These are phyloP conservation scores for Artibeus lituratus DNA, from an alignment of 2,797 vertebrate genomes.

Conservation along the genomic window DNA sequence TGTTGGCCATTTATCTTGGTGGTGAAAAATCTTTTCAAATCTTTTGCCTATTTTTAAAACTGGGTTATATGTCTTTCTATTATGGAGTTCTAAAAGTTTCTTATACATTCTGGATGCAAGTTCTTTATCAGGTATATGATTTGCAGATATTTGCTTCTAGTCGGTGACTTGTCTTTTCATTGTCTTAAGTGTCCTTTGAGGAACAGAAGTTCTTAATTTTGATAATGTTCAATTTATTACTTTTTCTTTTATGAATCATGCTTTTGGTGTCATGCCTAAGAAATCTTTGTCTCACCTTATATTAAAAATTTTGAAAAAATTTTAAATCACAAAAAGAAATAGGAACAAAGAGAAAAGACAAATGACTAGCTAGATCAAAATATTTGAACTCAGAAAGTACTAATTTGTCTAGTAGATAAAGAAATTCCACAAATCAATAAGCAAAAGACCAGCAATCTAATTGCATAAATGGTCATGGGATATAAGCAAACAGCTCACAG, in stretches of 20 bases:
- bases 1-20: not conserved
- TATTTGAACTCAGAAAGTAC: slow-evolving; percentile 4
- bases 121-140: not conserved
- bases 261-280: not conserved
- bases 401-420: slow-evolving; percentile 37
- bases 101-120: not conserved
- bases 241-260: not conserved
- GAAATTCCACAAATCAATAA: slow-evolving; percentile 9
- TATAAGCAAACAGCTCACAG: not conserved
- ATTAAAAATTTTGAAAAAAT: not conserved
- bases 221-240: not conserved
- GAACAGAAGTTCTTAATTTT: not conserved
- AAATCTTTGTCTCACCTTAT: slow-evolving; percentile 12
- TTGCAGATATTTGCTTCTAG: not conserved
- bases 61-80: not conserved
- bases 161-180: not conserved
- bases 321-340: slow-evolving; percentile 25
- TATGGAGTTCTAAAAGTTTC: not conserved
- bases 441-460: not conserved
- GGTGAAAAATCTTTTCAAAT: not conserved
- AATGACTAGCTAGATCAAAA: slow-evolving; percentile 36
- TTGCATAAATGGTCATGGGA: not conserved
- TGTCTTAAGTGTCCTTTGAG: not conserved
- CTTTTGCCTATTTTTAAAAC: not conserved
- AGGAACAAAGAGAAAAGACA: slow-evolving; percentile 46